Evolutionary conservation across 2,888 invertebrate species (phyloP).

Genomic region (Caenorhabditis sinica): DNA sequence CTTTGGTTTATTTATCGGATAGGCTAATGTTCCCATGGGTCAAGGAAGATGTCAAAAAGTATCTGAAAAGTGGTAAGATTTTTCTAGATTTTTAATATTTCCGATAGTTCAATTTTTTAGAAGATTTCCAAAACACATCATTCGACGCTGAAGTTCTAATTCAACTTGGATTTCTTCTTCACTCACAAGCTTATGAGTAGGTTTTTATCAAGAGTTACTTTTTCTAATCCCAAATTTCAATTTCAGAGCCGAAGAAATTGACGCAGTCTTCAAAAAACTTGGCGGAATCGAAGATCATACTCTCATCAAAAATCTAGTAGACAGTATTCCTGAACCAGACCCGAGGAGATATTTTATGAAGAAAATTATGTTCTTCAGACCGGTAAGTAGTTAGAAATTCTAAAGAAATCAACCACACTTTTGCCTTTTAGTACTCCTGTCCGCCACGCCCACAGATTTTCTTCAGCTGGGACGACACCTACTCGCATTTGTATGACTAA

Average conservation of each 20-base stretch:
- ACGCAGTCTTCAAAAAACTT: not conserved
- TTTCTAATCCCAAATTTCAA: no score
- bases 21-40: conserved; percentile 9
- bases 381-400: not conserved
- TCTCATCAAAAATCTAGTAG: not conserved
- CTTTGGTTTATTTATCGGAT: not conserved
- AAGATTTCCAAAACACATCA: not conserved
- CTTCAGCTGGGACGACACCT: conserved; percentile 13
- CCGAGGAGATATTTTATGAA: not conserved
- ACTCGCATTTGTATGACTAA: not conserved
- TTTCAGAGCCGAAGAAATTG: not conserved
- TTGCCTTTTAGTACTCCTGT: not conserved
- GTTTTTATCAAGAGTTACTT: not conserved
- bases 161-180: conserved; percentile 1
- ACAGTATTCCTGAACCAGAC: not conserved
- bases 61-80: conserved; percentile 1
- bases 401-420: not conserved
- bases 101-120: not conserved
- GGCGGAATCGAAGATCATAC: not conserved
- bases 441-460: conserved; percentile 7
- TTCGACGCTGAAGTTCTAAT: not conserved
- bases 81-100: no score
- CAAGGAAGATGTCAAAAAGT: not conserved
- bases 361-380: not conserved
- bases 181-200: not conserved